Conservation (phyloP, 2,113 vertebrate genomes). For the Alligator mississippiensis region DNA sequence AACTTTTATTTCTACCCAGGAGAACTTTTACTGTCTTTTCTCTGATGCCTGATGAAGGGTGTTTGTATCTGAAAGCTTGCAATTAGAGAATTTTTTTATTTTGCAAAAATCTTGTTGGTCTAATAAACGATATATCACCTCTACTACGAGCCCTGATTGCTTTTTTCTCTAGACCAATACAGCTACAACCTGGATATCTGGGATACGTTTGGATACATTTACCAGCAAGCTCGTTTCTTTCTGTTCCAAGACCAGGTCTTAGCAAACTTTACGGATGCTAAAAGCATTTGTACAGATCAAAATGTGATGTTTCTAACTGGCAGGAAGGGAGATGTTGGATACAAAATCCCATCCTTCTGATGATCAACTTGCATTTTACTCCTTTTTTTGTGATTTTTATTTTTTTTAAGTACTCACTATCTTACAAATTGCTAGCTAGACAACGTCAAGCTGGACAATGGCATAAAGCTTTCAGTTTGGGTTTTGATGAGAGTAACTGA, state of each 20-base stretch:
- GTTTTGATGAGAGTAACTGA: not conserved
- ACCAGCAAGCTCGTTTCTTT: not conserved
- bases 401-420: not conserved
- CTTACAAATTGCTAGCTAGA: not conserved
- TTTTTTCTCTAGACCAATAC: too few species aligned
- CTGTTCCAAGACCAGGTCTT: not conserved
- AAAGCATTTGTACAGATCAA: not conserved
- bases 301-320: not conserved
- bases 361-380: not conserved
- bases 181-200: too few species aligned
- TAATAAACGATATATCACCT: too few species aligned
- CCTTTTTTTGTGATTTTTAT: not conserved
- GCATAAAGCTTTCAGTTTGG: not conserved
- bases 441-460: not conserved
- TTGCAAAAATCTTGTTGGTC: too few species aligned
- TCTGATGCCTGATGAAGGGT: too few species aligned
- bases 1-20: too few species aligned
- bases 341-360: not conserved
- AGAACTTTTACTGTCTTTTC: too few species aligned
- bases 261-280: not conserved
- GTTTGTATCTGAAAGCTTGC: too few species aligned
- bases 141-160: too few species aligned
- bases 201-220: not conserved
- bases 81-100: too few species aligned
- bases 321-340: not conserved